These are phyloP conservation scores for Okamejei kenojei DNA, from an alignment of 2,797 vertebrate genomes.

Conservation along the genomic window DNA sequence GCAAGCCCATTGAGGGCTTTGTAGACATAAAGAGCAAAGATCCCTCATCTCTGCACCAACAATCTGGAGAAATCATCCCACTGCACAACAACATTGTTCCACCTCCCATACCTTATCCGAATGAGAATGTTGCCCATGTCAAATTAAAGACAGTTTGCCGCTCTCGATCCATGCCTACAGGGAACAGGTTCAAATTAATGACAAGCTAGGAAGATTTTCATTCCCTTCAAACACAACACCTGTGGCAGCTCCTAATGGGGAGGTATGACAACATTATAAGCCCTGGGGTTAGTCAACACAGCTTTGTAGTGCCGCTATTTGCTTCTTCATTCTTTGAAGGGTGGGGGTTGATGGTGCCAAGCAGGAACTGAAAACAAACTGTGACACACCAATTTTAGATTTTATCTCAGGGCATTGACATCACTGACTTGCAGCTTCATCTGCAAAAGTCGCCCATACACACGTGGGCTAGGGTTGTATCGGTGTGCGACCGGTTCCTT, in stretches of 20 bases:
- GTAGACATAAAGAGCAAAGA: no score
- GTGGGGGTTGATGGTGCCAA: background rate
- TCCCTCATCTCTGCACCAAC: background rate
- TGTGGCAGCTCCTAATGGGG: background rate
- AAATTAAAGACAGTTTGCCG: background rate
- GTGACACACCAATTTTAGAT: no score
- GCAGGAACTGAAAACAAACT: background rate
- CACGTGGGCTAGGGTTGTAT: background rate
- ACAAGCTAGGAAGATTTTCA: background rate
- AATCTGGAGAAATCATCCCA: background rate
- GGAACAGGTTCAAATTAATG: background rate
- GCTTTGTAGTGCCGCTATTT: background rate
- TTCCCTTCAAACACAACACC: background rate
- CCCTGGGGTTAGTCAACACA: background rate
- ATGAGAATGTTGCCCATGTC: background rate
- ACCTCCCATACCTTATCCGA: background rate
- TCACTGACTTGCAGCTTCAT: background rate
- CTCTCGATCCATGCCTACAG: background rate
- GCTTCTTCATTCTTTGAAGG: background rate
- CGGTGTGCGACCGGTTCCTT: background rate
- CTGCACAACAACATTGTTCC: background rate
- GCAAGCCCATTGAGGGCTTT: no score
- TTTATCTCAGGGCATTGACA: background rate
- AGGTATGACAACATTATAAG: background rate
- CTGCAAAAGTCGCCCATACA: no score